phyloP scores from a whole-genome alignment of 2,888 invertebrate species.

The Oscheius onirici region DNA sequence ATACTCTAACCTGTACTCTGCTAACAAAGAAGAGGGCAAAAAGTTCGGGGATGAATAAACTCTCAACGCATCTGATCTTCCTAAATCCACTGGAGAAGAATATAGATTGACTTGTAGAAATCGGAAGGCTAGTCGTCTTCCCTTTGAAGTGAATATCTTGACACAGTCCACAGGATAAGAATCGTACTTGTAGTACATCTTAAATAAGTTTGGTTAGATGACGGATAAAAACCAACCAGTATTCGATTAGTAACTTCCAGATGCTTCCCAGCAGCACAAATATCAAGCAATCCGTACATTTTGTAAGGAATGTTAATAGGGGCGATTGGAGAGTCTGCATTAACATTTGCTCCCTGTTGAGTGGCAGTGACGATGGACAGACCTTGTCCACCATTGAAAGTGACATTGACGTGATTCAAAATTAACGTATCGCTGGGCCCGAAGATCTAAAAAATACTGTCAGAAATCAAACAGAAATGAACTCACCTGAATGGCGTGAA shows the following conservation, averaged over 20 bases:
- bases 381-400: constrained; percentile 86
- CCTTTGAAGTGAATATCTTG: constrained; percentile 90
- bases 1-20: constrained; percentile 38
- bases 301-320: constrained; percentile 44
- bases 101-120: constrained; percentile 74
- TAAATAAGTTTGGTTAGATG: constrained; percentile 35
- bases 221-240: constrained; percentile 29
- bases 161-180: constrained; percentile 95
- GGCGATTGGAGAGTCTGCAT: constrained; percentile 45
- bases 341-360: constrained; percentile 73
- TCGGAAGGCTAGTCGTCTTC: constrained; percentile 75
- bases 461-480: not conserved
- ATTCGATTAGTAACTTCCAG: constrained; percentile 82
- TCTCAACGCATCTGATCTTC: constrained; percentile 62
- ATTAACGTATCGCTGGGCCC: constrained; percentile 59
- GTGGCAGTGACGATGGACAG: constrained; percentile 88
- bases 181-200: constrained; percentile 92
- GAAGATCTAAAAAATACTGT: constrained; percentile 60
- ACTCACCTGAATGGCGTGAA: constrained; percentile 84
- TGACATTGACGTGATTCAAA: constrained; percentile 68
- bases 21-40: constrained; percentile 49
- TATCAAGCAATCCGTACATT: constrained; percentile 86
- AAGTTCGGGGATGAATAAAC: constrained; percentile 62
- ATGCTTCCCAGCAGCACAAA: constrained; percentile 93
- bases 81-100: constrained; percentile 57